Evolutionary conservation across 2,113 vertebrate species (phyloP), one percentile per base, ranked within the genome.

Genomic region (Oryzias woworae): DNA sequence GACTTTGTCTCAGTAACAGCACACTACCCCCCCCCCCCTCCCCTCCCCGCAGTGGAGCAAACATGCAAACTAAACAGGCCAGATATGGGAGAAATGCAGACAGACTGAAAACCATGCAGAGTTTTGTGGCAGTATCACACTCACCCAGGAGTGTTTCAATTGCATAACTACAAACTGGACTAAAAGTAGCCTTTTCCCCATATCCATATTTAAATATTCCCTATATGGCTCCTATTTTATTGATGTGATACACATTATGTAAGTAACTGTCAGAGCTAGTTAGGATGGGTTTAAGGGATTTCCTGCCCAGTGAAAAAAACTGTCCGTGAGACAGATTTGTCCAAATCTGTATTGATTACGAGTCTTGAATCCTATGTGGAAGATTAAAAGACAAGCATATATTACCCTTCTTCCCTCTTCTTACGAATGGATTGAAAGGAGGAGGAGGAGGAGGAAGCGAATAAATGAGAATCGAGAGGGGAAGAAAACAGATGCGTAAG

Each of bases 161-260:
- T 86, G 71, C 88, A 78, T 87, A 85, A 85, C 62, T 75, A 54
- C 69, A 78, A 68, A 75, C 71, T 20, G 20, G 41, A 72, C 84
- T 89, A 88, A 83, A 87, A 83, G 84, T 88, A 90, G 84, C 73
- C 54, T 62, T 44, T 52, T 58, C 64, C 65, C 75, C 63, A 79
- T 86, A 83, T 87, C 53, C 84, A 88, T 83, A 88, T 85, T 90
- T 81, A 78, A 88, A 85, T 82, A 72, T 74, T 75, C 68, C 71
- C 74, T 88, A 80, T 82, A 84, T 54, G 62, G 66, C 71, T 72
- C 54, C 65, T 90, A 61, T 74, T 81, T 91, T 80, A 90, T 88
- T 91, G 73, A 91, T 86, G 77, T 22, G 3, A 1, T 24, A 23
- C 73, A 71, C 46, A 80, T 85, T 85, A 82, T 58, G 62, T 78